Percentiles rank a stretch among this genome's conserved stretches.
These are phyloP conservation scores for Recurvirostra avosetta DNA, from an alignment of 2,113 vertebrate species.

Conservation along the genomic window DNA sequence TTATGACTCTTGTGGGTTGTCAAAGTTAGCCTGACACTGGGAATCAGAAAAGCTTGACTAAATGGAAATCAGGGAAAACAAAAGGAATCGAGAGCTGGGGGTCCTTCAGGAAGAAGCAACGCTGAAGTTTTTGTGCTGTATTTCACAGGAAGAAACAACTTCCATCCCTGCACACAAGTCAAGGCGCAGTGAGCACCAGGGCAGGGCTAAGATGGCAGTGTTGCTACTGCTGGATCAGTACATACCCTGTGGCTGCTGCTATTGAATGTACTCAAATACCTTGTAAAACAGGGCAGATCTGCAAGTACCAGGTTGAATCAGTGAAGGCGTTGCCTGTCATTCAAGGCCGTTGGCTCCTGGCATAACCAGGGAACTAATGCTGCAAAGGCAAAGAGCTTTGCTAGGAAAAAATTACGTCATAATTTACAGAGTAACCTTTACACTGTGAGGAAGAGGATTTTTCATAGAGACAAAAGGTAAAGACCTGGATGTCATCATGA, in stretches of 20 bases:
- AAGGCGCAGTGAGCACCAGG: neutral
- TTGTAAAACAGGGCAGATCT: neutral
- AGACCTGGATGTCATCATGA: neutral
- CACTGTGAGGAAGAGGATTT: neutral
- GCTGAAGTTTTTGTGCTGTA: neutral
- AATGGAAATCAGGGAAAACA: neutral
- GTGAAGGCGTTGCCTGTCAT: rapidly evolving
- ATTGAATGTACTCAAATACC: neutral
- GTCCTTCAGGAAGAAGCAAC: neutral
- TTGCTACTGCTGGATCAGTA: neutral
- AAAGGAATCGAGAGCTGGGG: neutral
- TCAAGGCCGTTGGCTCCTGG: neutral
- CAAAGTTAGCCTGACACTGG: neutral
- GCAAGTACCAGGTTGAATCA: neutral
- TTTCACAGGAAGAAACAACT: neutral
- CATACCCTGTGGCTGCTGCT: neutral
- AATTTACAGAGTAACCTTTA: neutral
- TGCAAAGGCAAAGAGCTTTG: neutral
- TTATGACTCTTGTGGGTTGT: neutral
- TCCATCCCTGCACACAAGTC: neutral
- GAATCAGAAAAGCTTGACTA: neutral
- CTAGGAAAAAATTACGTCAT: neutral
- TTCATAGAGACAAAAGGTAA: neutral
- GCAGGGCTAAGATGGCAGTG: neutral
- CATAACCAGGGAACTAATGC: neutral